Evolutionary conservation across 1,140 invertebrate genomes (phyloP).

Genomic region (Schlechtendalia chinensis): DNA sequence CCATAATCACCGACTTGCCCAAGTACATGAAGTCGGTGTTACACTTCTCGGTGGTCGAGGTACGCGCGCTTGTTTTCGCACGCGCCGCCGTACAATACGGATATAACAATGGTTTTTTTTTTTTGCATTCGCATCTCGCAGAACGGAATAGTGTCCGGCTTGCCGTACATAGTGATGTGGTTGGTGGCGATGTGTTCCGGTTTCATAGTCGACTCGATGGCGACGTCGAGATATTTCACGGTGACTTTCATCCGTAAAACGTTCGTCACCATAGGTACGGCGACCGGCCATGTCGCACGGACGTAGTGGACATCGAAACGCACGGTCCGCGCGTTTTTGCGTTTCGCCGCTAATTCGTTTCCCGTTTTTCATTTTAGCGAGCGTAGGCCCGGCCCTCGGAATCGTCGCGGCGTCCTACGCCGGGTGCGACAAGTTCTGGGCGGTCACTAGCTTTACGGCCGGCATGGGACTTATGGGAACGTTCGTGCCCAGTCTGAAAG

Average conservation of each 20-base stretch:
- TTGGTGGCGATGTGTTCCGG: conserved; percentile 63
- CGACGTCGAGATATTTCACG: conserved; percentile 60
- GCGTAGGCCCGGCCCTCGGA: conserved; percentile 70
- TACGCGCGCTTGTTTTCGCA: no score
- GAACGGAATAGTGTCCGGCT: conserved; percentile 63
- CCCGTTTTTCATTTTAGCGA: conserved; percentile 2
- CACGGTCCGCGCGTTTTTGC: no score
- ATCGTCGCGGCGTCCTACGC: conserved; percentile 77
- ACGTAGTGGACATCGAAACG: no score
- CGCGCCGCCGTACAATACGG: no score
- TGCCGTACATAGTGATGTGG: conserved; percentile 68
- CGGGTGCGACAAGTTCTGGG: conserved; percentile 66
- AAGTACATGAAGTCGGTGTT: conserved; percentile 81
- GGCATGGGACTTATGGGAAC: conserved; percentile 74
- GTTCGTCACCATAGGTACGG: conserved; percentile 68
- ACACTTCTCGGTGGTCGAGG: conserved; percentile 71
- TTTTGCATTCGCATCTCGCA: no score
- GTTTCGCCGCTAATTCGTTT: no score
- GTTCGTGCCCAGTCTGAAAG: conserved; percentile 73
- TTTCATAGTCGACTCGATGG: conserved; percentile 65
- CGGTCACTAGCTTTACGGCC: conserved; percentile 67
- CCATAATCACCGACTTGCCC: conserved; percentile 80
- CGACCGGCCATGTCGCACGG: no score
- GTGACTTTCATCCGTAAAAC: conserved; percentile 69
- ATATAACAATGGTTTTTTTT: no score